Percentiles rank a stretch among this genome's conserved stretches.
Evolutionary conservation across 2,797 vertebrate species (phyloP).

Genomic region (Chiloscyllium punctatum): DNA sequence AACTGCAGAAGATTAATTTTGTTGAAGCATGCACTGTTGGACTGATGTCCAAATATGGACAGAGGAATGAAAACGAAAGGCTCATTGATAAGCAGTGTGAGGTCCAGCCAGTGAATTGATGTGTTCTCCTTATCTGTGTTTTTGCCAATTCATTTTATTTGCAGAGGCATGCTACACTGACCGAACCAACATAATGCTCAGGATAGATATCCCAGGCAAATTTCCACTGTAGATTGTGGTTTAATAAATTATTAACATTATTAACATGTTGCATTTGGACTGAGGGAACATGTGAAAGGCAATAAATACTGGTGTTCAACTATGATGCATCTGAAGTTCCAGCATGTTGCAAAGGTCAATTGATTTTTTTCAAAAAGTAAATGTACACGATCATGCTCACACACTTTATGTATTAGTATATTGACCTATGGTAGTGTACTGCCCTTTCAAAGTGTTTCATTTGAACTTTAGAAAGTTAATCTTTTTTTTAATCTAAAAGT

Average conservation of each 20-base stretch:
- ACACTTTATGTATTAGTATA: not conserved
- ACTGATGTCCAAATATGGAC: not conserved
- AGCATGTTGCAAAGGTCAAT: not conserved
- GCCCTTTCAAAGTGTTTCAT: not conserved
- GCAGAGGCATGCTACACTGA: not conserved
- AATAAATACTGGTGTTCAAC: not conserved
- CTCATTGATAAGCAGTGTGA: not conserved
- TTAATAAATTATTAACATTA: not conserved
- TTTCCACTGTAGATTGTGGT: not conserved
- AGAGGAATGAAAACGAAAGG: not conserved
- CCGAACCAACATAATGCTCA: not conserved
- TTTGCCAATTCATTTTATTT: constrained; percentile 4
- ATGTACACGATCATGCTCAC: not conserved
- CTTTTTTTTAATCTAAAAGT: too few relatives aligned
- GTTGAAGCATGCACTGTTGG: not conserved
- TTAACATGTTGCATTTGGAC: not conserved
- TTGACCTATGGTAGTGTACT: not conserved
- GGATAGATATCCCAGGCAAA: not conserved
- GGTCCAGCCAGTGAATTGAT: not conserved
- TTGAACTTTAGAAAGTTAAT: not conserved
- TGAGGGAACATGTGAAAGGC: not conserved
- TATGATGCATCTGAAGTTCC: not conserved
- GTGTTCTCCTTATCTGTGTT: not conserved
- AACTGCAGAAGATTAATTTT: not conserved
- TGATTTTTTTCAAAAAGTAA: not conserved